Conservation (phyloP, 2,113 vertebrate species). For the Neodontobutis hainanensis region DNA sequence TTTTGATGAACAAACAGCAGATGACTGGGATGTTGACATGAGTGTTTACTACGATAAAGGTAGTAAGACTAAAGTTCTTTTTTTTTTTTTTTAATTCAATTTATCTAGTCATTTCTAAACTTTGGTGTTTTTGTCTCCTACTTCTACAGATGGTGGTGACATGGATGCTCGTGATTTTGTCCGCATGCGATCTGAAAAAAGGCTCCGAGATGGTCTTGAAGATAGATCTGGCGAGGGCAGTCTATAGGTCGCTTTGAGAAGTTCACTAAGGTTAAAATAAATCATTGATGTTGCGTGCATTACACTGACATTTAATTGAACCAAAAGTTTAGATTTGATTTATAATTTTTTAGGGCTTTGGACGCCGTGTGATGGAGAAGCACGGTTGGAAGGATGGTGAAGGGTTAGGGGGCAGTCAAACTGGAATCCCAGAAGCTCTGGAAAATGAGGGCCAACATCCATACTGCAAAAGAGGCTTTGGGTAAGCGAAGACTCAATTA, state of each 20-base stretch:
- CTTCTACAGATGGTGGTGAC: constrained; percentile 86
- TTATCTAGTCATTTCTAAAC: background rate
- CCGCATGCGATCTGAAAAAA: constrained; percentile 86
- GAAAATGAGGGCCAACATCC: constrained; percentile 92
- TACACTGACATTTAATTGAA: fast-evolving
- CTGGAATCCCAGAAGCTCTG: constrained; percentile 87
- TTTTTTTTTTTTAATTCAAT: background rate
- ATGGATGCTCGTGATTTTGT: constrained; percentile 92
- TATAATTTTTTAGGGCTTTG: constrained; percentile 84
- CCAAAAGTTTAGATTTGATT: background rate
- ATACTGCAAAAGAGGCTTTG: constrained; percentile 92
- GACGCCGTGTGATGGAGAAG: constrained; percentile 92
- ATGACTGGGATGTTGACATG: constrained; percentile 99
- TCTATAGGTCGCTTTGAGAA: constrained; percentile 91
- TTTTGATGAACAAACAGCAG: constrained; percentile 94
- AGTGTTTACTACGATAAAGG: constrained; percentile 95
- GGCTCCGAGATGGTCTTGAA: constrained; percentile 85
- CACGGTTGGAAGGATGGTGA: constrained; percentile 95
- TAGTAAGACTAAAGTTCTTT: constrained; percentile 52
- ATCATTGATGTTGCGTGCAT: background rate
- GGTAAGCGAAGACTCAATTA: constrained; percentile 77
- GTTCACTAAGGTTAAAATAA: constrained; percentile 85
- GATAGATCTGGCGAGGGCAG: constrained; percentile 61
- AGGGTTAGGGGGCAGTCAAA: constrained; percentile 86
- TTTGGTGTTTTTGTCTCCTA: background rate